Conservation (phyloP, 1,140 invertebrate species). For the Brachionus asplanchnoidis region DNA sequence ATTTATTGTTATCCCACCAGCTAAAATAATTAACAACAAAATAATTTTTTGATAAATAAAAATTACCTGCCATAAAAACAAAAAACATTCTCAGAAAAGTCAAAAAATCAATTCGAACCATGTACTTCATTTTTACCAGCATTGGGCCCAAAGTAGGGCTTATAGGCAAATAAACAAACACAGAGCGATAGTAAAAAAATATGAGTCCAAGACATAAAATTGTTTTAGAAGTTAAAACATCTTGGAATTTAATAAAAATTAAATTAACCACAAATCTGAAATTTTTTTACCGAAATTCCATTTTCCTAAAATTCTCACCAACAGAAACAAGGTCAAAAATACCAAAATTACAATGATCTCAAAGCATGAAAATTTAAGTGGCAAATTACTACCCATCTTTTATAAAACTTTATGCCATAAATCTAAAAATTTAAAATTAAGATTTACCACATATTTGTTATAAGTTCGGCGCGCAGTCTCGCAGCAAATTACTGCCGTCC, state of each 20-base stretch:
- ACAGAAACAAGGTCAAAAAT: slow-evolving; percentile 47
- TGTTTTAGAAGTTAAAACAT: slow-evolving; percentile 48
- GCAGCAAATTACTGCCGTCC: slow-evolving; percentile 46
- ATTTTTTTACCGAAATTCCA: slow-evolving; percentile 23
- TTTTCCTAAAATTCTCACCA: slow-evolving; percentile 45
- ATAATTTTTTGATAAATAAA: background rate
- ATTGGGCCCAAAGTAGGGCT: slow-evolving; percentile 58
- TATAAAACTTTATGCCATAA: background rate
- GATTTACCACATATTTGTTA: slow-evolving; percentile 15
- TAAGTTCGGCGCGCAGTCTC: slow-evolving; percentile 14
- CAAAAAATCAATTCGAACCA: slow-evolving; percentile 57
- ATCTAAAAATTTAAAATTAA: background rate
- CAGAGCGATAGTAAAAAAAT: slow-evolving; percentile 57
- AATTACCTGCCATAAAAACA: slow-evolving; percentile 51
- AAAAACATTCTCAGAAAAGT: slow-evolving; percentile 58
- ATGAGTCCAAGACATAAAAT: slow-evolving; percentile 51
- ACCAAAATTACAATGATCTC: slow-evolving; percentile 47
- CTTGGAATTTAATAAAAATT: slow-evolving; percentile 44
- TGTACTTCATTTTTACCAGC: slow-evolving; percentile 55
- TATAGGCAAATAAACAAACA: slow-evolving; percentile 56
- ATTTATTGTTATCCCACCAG: slow-evolving; percentile 55
- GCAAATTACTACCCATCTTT: slow-evolving; percentile 41
- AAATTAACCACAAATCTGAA: slow-evolving; percentile 31
- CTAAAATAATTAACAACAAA: background rate
- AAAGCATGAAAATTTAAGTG: slow-evolving; percentile 44